A percentile compares a stretch with the other conserved stretches of the same genome.
phyloP scores from a whole-genome alignment of 2,888 invertebrate species.

The Archips xylosteana region DNA sequence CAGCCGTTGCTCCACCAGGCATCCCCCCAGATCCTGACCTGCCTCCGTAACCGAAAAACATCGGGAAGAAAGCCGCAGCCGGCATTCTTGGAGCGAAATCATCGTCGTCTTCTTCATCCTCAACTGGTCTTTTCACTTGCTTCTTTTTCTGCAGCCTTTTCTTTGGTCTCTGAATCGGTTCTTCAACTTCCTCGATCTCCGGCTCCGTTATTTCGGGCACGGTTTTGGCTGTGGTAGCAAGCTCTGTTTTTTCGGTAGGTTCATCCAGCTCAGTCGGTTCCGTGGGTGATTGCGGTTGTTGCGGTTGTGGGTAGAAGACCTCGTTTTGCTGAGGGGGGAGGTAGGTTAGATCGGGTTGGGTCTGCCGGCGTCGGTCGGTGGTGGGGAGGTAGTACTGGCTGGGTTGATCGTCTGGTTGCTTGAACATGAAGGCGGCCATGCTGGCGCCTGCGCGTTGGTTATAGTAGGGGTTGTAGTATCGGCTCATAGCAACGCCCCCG shows the following conservation, averaged over 20 bases:
- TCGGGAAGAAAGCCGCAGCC: constrained; percentile 88
- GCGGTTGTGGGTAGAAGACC: constrained; percentile 64
- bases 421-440: constrained; percentile 77
- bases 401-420: constrained; percentile 63
- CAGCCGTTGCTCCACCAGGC: constrained; percentile 88
- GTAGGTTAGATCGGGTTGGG: constrained; percentile 64
- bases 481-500: constrained; percentile 76
- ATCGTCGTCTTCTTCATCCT: constrained; percentile 83
- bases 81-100: constrained; percentile 79
- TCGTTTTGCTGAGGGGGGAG: constrained; percentile 76
- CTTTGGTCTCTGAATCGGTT: constrained; percentile 63
- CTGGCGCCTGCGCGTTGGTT: constrained; percentile 65
- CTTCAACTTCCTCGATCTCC: constrained; percentile 70
- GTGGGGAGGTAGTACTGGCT: constrained; percentile 72
- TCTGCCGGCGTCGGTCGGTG: constrained; percentile 72
- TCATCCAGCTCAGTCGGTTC: constrained; percentile 42
- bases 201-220: constrained; percentile 71
- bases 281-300: constrained; percentile 45
- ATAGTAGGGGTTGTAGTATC: constrained; percentile 80
- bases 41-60: constrained; percentile 85
- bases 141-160: constrained; percentile 74
- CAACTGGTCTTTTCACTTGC: constrained; percentile 68
- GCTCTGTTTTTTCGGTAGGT: constrained; percentile 57
- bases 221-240: constrained; percentile 65
- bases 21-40: constrained; percentile 71